phyloP scores from a whole-genome alignment of 2,113 vertebrate genomes.

The Choloepus hoffmanni region DNA sequence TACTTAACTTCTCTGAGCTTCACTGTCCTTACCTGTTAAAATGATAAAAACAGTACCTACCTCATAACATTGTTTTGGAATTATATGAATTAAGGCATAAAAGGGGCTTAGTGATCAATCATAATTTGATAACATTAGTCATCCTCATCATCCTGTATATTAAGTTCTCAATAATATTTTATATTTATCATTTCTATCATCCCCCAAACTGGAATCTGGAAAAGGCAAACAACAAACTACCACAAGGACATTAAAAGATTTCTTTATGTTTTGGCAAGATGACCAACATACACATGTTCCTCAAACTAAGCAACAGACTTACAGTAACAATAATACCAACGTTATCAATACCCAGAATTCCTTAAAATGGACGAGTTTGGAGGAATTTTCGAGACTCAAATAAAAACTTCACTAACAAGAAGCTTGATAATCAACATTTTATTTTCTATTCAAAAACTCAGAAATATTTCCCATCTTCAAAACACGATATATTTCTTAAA shows the following conservation, averaged over 20 bases:
- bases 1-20: conserved; percentile 32
- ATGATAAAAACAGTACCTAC: not conserved
- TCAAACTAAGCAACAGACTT: conserved; percentile 47
- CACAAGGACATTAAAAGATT: conserved; percentile 33
- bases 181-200: conserved; percentile 18
- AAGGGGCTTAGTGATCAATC: conserved; percentile 15
- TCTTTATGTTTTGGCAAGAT: conserved; percentile 22
- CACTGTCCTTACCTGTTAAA: not conserved
- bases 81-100: not conserved
- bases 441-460: conserved; percentile 28
- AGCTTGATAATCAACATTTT: conserved; percentile 48
- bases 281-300: not conserved
- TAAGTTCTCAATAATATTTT: conserved; percentile 35
- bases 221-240: conserved; percentile 35
- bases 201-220: not conserved
- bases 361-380: not conserved
- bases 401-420: conserved; percentile 38
- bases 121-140: not conserved
- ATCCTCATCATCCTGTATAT: not conserved
- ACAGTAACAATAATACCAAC: not conserved
- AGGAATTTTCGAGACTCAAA: conserved; percentile 38
- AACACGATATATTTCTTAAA: conserved; percentile 34
- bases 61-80: not conserved
- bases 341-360: conserved; percentile 34
- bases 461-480: conserved; percentile 59